phyloP scores from a whole-genome alignment of 2,113 vertebrate species.

The Jacana jacana region DNA sequence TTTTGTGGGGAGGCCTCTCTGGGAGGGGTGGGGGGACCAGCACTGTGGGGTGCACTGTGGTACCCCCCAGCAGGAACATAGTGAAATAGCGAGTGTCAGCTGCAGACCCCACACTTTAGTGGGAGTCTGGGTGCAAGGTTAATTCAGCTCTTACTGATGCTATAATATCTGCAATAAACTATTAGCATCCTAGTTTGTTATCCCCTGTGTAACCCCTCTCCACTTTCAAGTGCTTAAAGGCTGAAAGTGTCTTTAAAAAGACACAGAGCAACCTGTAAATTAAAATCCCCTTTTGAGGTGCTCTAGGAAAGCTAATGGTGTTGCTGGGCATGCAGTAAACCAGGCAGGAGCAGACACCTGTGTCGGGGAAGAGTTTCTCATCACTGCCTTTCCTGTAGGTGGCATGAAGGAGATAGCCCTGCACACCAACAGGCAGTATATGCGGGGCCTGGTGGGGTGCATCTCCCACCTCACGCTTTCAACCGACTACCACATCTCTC shows the following conservation, averaged over 20 bases:
- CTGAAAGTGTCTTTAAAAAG: too few species aligned
- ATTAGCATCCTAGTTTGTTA: neutral
- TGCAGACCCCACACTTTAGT: neutral
- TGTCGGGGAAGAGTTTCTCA: neutral
- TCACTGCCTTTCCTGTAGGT: conserved; percentile 68
- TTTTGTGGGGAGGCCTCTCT: neutral
- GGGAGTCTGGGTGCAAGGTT: neutral
- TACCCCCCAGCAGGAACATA: accelerated
- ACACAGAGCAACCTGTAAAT: neutral
- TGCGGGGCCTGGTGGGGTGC: conserved; percentile 90
- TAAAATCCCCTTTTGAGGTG: neutral
- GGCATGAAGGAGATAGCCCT: conserved; percentile 95
- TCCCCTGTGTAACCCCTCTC: neutral
- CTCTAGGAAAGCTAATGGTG: accelerated
- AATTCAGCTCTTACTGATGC: neutral
- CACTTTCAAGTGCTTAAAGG: neutral
- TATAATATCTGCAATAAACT: neutral
- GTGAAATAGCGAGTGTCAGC: neutral
- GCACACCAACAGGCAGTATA: conserved; percentile 89
- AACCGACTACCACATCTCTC: conserved; percentile 89
- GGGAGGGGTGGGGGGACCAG: neutral
- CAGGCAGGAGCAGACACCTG: accelerated
- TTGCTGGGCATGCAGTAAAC: neutral
- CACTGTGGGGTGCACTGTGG: accelerated
- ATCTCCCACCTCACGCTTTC: conserved; percentile 95